Evolutionary conservation across 2,888 invertebrate genomes (phyloP).

Genomic region (Mythimna ferrago): DNA sequence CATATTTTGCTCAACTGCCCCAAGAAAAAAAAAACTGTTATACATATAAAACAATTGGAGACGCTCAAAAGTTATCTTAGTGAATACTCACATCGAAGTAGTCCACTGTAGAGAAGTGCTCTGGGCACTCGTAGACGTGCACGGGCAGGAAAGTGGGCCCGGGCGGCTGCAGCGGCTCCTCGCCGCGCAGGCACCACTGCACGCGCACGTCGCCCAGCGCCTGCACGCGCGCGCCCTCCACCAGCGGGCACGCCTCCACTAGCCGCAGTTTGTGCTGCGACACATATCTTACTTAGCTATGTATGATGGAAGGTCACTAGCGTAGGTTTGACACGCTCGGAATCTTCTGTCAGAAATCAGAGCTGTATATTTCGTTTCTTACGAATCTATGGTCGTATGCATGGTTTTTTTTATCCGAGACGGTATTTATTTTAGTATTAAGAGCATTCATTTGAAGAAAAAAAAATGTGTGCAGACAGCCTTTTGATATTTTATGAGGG

Average conservation of each 20-base stretch:
- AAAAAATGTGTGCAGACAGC: no score
- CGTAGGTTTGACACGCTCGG: slow-evolving; percentile 10
- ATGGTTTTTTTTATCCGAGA: no score
- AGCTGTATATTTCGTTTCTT: background rate
- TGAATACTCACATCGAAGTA: slow-evolving; percentile 91
- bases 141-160: slow-evolving; percentile 92
- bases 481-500: no score
- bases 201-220: slow-evolving; percentile 44
- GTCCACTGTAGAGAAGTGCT: slow-evolving; percentile 95
- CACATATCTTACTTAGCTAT: background rate
- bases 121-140: slow-evolving; percentile 94
- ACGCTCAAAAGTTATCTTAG: background rate
- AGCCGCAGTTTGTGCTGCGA: slow-evolving; percentile 93
- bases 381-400: background rate
- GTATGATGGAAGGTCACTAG: background rate
- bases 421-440: no score
- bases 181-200: slow-evolving; percentile 93
- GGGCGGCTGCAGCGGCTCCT: slow-evolving; percentile 90
- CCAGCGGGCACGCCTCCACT: slow-evolving; percentile 90
- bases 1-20: no score
- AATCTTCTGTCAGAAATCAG: slow-evolving; percentile 40
- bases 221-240: slow-evolving; percentile 71
- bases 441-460: no score
- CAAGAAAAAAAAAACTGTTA: no score
- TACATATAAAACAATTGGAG: no score